Evolutionary conservation across 2,888 invertebrate genomes (phyloP).

Genomic region (Trissonchulus latispiculum): DNA sequence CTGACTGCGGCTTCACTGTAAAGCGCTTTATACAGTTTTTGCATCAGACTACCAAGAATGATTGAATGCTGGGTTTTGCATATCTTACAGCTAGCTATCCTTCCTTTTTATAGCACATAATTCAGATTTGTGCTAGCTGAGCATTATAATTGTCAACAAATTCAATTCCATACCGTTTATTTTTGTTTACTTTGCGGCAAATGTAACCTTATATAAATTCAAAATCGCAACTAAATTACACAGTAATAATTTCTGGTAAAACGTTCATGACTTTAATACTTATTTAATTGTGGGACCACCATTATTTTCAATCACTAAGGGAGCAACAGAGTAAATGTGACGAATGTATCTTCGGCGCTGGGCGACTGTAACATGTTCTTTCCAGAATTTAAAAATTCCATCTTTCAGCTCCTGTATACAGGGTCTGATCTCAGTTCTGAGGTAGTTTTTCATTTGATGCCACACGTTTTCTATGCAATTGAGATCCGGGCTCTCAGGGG

Average conservation of each 20-base stretch:
- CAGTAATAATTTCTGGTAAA: not conserved
- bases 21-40: not conserved
- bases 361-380: not conserved
- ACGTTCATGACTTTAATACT: not conserved
- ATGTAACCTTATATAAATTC: not conserved
- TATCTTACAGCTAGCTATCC: not conserved
- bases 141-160: too few species aligned
- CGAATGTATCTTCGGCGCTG: not conserved
- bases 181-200: too few species aligned
- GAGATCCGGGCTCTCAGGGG: conserved; percentile 2
- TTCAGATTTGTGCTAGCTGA: not conserved
- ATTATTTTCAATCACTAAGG: not conserved
- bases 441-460: conserved; percentile 6
- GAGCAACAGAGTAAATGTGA: conserved; percentile 3
- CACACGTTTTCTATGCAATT: conserved; percentile 7
- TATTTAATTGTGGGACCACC: conserved; percentile 4
- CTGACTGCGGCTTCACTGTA: not conserved
- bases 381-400: not conserved
- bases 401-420: not conserved
- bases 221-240: not conserved
- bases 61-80: not conserved
- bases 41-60: not conserved
- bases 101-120: not conserved
- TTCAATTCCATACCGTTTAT: too few species aligned
- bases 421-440: not conserved